Conservation (phyloP, 2,797 vertebrate species). For the Brachyalestes nurse region DNA sequence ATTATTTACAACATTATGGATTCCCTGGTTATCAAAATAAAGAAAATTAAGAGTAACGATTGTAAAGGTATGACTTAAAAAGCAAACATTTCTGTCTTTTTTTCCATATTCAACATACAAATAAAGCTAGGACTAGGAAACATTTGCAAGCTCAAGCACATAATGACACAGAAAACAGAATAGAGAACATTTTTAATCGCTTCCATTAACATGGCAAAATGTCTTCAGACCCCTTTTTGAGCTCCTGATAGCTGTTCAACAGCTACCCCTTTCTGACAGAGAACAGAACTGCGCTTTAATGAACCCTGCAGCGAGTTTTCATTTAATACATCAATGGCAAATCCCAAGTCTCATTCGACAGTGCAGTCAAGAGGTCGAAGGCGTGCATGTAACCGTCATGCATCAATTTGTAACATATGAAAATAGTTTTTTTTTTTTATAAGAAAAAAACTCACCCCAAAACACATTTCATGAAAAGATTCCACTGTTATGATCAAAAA, state of each 20-base stretch:
- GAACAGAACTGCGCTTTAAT: slow-evolving; percentile 61
- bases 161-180: slow-evolving; percentile 52
- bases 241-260: slow-evolving; percentile 67
- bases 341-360: slow-evolving; percentile 49
- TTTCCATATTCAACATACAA: slow-evolving; percentile 51
- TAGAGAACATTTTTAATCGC: slow-evolving; percentile 43
- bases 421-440: slow-evolving; percentile 22
- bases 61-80: slow-evolving; percentile 65
- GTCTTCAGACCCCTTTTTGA: slow-evolving; percentile 64
- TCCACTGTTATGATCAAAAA: slow-evolving; percentile 26
- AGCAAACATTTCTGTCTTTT: slow-evolving; percentile 44
- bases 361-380: slow-evolving; percentile 42
- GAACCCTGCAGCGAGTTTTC: slow-evolving; percentile 44
- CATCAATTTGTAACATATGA: slow-evolving; percentile 45
- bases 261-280: slow-evolving; percentile 69
- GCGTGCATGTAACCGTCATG: slow-evolving; percentile 30
- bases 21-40: slow-evolving; percentile 68
- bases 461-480: slow-evolving; percentile 16
- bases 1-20: slow-evolving; percentile 73
- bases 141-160: slow-evolving; percentile 45
- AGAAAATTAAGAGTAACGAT: slow-evolving; percentile 46
- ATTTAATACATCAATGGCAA: slow-evolving; percentile 59
- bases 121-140: slow-evolving; percentile 45
- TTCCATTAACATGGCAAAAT: slow-evolving; percentile 73
- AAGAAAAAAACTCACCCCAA: background rate